A percentile compares a stretch with the other conserved stretches of the same genome.
Conservation (phyloP, 2,113 vertebrate genomes). For the Falcunculus frontatus region DNA sequence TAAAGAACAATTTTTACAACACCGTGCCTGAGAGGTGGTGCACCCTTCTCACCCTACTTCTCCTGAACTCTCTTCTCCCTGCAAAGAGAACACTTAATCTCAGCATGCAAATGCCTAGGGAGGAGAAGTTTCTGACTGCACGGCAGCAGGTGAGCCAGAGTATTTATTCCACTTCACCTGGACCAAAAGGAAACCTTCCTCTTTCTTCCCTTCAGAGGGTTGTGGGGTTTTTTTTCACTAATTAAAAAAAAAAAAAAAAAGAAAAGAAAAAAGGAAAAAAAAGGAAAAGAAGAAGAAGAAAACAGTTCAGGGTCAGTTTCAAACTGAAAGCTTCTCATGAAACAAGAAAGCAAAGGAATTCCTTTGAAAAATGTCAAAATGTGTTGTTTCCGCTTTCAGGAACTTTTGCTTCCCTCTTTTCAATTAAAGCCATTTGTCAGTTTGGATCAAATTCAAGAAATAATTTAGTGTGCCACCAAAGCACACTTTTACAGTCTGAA, state of each 20-base stretch:
- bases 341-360: not conserved
- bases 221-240: not conserved
- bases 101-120: not conserved
- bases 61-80: not conserved
- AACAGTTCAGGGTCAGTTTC: not conserved
- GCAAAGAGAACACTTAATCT: not conserved
- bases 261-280: fast-evolving
- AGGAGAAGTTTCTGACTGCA: not conserved
- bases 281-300: not conserved
- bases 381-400: not conserved
- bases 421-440: not conserved
- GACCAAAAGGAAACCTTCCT: not conserved
- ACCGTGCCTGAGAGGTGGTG: not conserved
- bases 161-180: not conserved
- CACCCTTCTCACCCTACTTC: not conserved
- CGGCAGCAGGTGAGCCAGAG: not conserved
- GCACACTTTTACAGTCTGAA: not conserved
- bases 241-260: not conserved
- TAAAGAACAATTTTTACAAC: not conserved
- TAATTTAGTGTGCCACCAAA: not conserved
- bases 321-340: not conserved
- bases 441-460: not conserved
- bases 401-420: not conserved
- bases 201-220: not conserved
- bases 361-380: not conserved